Conservation (phyloP, 2,113 vertebrate species). For the Mesembrinibis cayennensis region DNA sequence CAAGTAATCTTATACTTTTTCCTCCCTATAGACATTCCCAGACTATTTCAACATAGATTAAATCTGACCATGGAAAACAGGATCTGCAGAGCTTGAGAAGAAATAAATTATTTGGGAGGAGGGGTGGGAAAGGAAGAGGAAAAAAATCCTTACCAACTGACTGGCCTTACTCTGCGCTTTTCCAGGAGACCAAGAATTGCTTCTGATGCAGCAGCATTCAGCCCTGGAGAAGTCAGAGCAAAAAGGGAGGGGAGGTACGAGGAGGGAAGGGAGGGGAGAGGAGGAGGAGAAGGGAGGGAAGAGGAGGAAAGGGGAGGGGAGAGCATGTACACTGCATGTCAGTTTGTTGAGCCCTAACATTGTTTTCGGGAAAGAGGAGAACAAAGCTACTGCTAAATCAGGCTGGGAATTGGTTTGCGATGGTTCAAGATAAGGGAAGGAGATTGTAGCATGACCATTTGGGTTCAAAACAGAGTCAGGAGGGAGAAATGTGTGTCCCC, state of each 20-base stretch:
- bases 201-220: constrained; percentile 48
- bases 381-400: neutral
- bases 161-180: constrained; percentile 48
- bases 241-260: neutral
- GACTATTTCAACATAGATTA: neutral
- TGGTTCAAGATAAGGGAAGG: neutral
- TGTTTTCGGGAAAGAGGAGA: constrained; percentile 7
- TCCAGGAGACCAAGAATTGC: constrained; percentile 56
- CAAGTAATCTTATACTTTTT: neutral
- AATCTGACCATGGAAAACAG: neutral
- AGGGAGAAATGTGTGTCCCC: neutral
- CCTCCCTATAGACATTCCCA: neutral
- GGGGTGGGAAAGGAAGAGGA: neutral
- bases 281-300: neutral
- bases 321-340: neutral
- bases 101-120: neutral
- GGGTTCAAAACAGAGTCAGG: neutral
- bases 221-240: constrained; percentile 14
- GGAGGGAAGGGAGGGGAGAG: neutral
- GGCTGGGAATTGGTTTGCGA: neutral
- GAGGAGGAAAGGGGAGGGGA: neutral
- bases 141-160: constrained; percentile 54
- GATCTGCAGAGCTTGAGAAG: neutral
- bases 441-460: neutral
- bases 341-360: neutral